Conservation (phyloP, 2,888 invertebrate genomes). For the Gerris lacustris region DNA sequence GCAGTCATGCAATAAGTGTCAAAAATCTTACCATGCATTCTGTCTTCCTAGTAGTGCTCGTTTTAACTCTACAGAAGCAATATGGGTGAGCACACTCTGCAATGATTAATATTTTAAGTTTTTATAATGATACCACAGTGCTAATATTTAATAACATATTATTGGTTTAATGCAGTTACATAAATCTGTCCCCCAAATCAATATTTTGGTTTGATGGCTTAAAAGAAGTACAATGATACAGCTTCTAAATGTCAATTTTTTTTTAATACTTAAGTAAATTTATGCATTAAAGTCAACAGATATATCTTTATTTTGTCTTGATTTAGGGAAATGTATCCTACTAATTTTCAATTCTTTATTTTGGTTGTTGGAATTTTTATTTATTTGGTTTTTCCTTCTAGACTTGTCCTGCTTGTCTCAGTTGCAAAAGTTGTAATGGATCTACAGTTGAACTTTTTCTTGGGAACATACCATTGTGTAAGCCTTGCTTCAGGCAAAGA, state of each 20-base stretch:
- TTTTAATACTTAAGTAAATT: no score
- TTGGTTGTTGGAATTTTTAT: no score
- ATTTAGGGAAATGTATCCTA: no score
- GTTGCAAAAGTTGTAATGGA: conserved; percentile 81
- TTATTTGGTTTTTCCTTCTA: conserved; percentile 32
- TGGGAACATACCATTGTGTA: conserved; percentile 75
- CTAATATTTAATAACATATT: no score
- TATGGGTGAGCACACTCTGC: conserved; percentile 40
- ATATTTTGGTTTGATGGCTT: no score
- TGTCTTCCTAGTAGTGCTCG: conserved; percentile 56
- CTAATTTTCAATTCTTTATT: no score
- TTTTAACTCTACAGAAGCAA: conserved; percentile 45
- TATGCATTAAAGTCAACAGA: no score
- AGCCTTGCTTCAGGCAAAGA: conserved; percentile 69
- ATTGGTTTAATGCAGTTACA: conserved; percentile 6
- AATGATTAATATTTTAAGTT: neutral
- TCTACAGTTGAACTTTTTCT: conserved; percentile 65
- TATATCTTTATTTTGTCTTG: no score
- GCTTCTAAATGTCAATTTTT: no score
- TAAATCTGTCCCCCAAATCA: neutral
- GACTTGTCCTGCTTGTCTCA: conserved; percentile 58
- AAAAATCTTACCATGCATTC: conserved; percentile 62
- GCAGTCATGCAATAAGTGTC: conserved; percentile 58
- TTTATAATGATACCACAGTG: no score
- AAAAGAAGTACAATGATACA: no score